Conservation (phyloP, 2,797 vertebrate genomes). For the Gymnocypris eckloni region DNA sequence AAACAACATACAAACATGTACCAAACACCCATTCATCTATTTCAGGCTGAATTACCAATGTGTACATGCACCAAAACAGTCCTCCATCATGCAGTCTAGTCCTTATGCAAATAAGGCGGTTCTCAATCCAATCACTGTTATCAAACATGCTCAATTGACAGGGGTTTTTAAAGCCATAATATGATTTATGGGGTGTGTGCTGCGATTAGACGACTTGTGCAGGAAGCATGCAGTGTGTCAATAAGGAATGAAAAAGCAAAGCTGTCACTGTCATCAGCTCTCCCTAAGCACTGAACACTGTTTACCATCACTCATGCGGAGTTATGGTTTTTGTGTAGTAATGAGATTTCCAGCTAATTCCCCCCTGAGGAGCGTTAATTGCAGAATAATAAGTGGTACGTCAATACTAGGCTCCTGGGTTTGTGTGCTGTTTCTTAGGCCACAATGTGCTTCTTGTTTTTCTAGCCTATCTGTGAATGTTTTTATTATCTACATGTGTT, state of each 20-base stretch:
- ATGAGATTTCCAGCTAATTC: constrained; percentile 53
- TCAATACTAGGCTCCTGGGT: constrained; percentile 33
- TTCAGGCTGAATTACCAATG: neutral
- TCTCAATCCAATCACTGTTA: constrained; percentile 18
- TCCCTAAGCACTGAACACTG: constrained; percentile 34
- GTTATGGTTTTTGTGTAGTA: constrained; percentile 50
- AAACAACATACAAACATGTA: neutral
- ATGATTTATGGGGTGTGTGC: constrained; percentile 41
- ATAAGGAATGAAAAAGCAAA: constrained; percentile 49
- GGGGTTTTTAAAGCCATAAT: neutral
- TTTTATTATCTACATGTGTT: neutral
- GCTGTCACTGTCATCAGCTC: constrained; percentile 29
- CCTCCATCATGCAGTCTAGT: constrained; percentile 6
- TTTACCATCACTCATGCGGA: constrained; percentile 53
- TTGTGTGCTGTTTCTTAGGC: constrained; percentile 25
- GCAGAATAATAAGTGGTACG: constrained; percentile 39
- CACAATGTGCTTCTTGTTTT: constrained; percentile 18
- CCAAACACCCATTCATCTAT: neutral
- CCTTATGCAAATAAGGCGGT: neutral
- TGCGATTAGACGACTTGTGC: constrained; percentile 13
- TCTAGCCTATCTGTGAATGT: neutral
- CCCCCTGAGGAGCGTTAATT: constrained; percentile 51
- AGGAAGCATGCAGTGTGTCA: constrained; percentile 40
- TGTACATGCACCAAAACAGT: neutral
- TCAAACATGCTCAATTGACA: constrained; percentile 35